phyloP scores from a whole-genome alignment of 2,888 invertebrate species.

The Polydrusus cervinus region DNA sequence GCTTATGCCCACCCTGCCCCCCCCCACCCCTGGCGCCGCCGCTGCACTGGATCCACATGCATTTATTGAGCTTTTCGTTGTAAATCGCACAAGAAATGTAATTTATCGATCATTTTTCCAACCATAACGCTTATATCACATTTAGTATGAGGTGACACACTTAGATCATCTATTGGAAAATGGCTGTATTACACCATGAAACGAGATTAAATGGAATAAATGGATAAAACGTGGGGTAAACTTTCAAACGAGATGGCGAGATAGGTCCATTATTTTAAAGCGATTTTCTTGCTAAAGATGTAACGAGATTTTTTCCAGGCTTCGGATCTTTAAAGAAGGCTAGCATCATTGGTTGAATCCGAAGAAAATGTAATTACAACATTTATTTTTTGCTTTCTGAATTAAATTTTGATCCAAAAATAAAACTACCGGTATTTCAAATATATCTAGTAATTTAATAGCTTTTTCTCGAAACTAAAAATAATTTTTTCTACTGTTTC shows the following conservation, averaged over 20 bases:
- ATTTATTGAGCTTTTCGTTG: not conserved
- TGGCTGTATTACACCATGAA: slow-evolving; percentile 7
- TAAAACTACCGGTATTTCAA: too few species aligned
- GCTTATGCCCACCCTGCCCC: too few species aligned
- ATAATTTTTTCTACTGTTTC: too few species aligned
- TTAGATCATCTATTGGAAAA: slow-evolving; percentile 20
- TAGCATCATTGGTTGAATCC: not conserved
- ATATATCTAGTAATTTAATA: too few species aligned
- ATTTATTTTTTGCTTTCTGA: not conserved
- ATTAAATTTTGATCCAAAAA: not conserved
- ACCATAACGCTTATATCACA: not conserved
- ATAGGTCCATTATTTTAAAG: slow-evolving; percentile 17
- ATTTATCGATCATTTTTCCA: too few species aligned
- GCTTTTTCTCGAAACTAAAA: too few species aligned
- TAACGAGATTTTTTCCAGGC: slow-evolving; percentile 4
- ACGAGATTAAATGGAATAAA: slow-evolving; percentile 21
- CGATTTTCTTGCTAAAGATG: not conserved
- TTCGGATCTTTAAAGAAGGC: not conserved
- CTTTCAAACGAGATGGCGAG: slow-evolving; percentile 9
- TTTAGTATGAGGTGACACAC: slow-evolving; percentile 3
- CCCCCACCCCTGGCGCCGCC: too few species aligned
- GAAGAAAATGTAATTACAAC: not conserved
- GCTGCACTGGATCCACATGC: too few species aligned
- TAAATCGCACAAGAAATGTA: too few species aligned
- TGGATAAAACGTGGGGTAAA: slow-evolving; percentile 8